Conservation (phyloP, 2,113 vertebrate species). For the Oreochromis aureus region DNA sequence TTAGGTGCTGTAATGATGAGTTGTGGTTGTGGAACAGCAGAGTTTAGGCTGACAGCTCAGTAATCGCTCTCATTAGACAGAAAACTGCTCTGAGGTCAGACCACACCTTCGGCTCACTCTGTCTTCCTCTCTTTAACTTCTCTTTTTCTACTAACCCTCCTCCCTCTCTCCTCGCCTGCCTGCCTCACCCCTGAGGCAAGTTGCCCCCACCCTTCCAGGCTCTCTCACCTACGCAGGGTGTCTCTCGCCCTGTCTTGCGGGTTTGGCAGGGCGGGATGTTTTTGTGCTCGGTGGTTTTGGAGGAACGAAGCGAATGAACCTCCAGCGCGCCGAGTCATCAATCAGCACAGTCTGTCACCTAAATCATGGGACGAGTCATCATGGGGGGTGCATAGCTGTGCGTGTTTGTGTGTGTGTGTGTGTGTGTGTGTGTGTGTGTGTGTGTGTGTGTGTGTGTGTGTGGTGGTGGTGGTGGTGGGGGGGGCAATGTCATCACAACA, state of each 20-base stretch:
- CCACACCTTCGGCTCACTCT: neutral
- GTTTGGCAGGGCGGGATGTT: constrained; percentile 45
- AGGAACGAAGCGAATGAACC: constrained; percentile 42
- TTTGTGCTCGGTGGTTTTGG: constrained; percentile 41
- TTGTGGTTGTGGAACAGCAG: neutral
- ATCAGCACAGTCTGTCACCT: constrained; percentile 40
- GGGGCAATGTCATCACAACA: neutral
- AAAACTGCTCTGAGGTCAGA: neutral
- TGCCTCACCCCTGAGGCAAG: neutral
- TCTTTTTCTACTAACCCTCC: neutral
- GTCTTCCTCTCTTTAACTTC: neutral
- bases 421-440: neutral
- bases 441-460: neutral
- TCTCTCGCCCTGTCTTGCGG: constrained; percentile 13
- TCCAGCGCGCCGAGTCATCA: constrained; percentile 36
- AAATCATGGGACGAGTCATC: constrained; percentile 41
- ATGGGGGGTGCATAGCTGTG: neutral
- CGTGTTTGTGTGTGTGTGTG: neutral
- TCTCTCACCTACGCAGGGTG: constrained; percentile 19
- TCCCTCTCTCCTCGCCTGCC: neutral
- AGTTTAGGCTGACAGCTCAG: neutral
- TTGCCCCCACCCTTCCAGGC: neutral
- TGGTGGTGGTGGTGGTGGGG: neutral
- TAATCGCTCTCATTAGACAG: neutral
- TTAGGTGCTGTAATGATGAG: neutral